Evolutionary conservation across 2,888 invertebrate species (phyloP), one percentile per base, ranked within the genome.

Genomic region (Papilio demoleus): DNA sequence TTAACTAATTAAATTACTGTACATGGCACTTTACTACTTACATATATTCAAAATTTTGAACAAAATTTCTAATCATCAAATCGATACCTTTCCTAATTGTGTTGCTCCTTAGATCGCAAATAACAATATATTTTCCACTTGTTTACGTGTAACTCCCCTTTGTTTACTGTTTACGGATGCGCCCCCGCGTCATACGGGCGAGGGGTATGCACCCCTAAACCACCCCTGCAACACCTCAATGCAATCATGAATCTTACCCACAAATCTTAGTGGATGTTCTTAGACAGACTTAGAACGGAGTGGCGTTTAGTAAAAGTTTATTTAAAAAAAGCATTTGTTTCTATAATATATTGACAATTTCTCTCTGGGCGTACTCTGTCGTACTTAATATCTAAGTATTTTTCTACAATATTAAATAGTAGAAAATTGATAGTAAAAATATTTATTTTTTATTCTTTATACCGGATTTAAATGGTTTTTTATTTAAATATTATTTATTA

Each of bases 81-180:
- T 67, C 68, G 59, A 68, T 47, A 24, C 11, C 19, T 47, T 22
- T 38, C 22, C 50, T 67, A 67, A 60, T 69, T 60, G 38, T 27
- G 42, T 60, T 70, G 68, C 68, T 73, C 71, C 74, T 75, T 73
- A 72, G 64, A 73, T 77, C 74, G 76, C 75, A 76, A 75, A 74
- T 74, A 74, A 72, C 50, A 68, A 74, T 72, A 73, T 76, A 77
- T 76, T 77, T 76, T 62, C 69, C 65, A 69, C 65, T 75, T 78
- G 79, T 80, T 80, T 80, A 75, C 77, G 71, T 70, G 73, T 73
- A 66, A 61, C 63, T 69, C 74, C 74, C 78, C 80, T 77, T 75
- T 81, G 81, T 81, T 80, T 80, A 79, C 76, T 76, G 75, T 78
- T 76, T 77, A 74, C 73, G 69, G 68, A 71, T 70, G 72, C 69